Percentiles rank a stretch among this genome's conserved stretches.
phyloP scores from a whole-genome alignment of 2,888 invertebrate species.

The Stenodema calcarata region DNA sequence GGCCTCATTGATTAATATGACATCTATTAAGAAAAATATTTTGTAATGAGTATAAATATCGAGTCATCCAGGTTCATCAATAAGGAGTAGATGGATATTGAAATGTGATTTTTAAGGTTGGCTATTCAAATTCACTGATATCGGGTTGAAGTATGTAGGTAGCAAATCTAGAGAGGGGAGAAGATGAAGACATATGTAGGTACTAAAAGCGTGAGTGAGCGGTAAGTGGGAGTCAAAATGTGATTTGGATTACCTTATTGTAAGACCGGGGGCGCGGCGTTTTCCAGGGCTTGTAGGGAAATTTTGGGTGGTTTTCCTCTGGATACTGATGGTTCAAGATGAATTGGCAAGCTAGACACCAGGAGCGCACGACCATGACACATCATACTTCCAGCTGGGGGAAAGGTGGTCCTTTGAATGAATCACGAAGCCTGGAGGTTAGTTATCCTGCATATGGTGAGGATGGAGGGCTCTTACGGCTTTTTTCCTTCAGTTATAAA shows the following conservation, averaged over 20 bases:
- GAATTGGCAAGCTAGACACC: constrained; percentile 60
- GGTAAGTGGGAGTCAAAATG: not conserved
- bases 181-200: not conserved
- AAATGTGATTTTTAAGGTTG: not conserved
- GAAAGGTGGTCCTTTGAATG: constrained; percentile 41
- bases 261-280: constrained; percentile 62
- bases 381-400: constrained; percentile 46
- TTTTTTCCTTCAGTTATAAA: not conserved
- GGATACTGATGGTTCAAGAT: constrained; percentile 55
- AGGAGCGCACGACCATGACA: constrained; percentile 58
- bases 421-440: constrained; percentile 6
- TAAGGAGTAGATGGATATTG: not conserved
- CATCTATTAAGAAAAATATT: no score
- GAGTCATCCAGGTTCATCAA: no score
- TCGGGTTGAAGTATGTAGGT: not conserved
- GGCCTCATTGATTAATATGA: no score
- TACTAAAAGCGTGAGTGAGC: not conserved
- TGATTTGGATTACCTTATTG: constrained; percentile 59
- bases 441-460: not conserved
- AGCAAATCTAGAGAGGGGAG: not conserved
- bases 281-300: constrained; percentile 61
- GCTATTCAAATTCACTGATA: not conserved
- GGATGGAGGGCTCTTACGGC: constrained; percentile 15
- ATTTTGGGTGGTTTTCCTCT: constrained; percentile 57
- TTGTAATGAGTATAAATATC: no score